Conservation (phyloP, 2,797 vertebrate species). For the Podargus strigoides region DNA sequence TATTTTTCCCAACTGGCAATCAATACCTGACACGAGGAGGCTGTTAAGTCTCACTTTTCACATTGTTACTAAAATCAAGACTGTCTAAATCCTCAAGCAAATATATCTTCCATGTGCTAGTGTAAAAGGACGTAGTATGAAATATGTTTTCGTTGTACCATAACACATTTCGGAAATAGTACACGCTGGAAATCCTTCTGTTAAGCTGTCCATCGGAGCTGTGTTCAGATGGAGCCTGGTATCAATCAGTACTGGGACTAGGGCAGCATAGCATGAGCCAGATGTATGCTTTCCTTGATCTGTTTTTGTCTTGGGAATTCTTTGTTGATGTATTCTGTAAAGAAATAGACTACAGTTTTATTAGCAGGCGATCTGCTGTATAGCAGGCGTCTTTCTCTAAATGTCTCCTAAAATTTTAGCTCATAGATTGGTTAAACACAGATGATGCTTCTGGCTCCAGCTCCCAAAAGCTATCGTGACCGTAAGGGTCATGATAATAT, state of each 20-base stretch:
- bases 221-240: neutral
- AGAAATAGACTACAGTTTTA: neutral
- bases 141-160: neutral
- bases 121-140: neutral
- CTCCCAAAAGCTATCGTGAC: neutral
- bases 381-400: neutral
- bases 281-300: neutral
- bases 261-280: neutral
- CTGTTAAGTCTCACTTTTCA: neutral
- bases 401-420: neutral
- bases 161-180: neutral
- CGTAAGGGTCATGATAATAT: neutral
- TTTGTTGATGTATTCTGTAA: neutral
- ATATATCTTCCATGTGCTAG: neutral
- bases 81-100: neutral
- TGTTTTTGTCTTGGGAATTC: neutral
- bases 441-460: neutral
- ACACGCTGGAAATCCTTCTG: neutral
- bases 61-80: neutral
- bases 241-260: neutral
- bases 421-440: neutral
- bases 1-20: neutral
- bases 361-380: neutral
- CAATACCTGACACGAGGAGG: neutral
- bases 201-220: neutral